Base-by-base conservation (phyloP, 53 echinoderm and acorn worm genomes). In the Antedon mediterranea region DNA sequence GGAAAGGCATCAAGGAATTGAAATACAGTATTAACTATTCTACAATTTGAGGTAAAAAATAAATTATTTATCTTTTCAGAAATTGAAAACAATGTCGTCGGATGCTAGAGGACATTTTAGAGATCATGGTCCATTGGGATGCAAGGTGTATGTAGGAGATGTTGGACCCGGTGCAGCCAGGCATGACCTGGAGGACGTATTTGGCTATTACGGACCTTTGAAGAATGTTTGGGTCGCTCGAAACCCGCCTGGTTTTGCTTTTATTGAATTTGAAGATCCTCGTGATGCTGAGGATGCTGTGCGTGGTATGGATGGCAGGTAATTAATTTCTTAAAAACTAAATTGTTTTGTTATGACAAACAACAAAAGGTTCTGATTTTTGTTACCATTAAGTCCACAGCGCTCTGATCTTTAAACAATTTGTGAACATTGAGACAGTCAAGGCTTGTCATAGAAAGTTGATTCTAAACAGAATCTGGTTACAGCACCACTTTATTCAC, bases 171-270 rank as follows among this genome's bases (percentile, higher is more conserved):
- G 75, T 32, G 90, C 83, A 8, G 85, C 82, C 18, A 79, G 82
- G 13, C 79, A 81, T 13, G 97, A 95, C 18, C 28, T 95, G 6
- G 97, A 95, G 37, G 80, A 75, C 18, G 81, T 82, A 43, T 95
- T 95, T 43, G 31, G 80, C 29, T 31, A 70, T 4, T 92, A 84
- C 75, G 92, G 97, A 4, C 32, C 77, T 0, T 76, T 95, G 43
- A 82, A 72, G 34, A 89, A 84, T 78, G 92, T 95, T 4, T 95
- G 97, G 97, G 92, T 95, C 5, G 97, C 97, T 13, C 87, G 91
- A 57, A 89, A 95, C 5, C 97, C 97, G 5, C 97, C 97, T 23
- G 97, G 97, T 30, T 95, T 95, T 80, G 97, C 97, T 0, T 95
- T 95, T 29, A 86, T 95, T 0, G 92, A 92, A 78, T 95, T 80